Evolutionary conservation across 2,113 vertebrate species (phyloP).

Genomic region (Zosterops pallidus): DNA sequence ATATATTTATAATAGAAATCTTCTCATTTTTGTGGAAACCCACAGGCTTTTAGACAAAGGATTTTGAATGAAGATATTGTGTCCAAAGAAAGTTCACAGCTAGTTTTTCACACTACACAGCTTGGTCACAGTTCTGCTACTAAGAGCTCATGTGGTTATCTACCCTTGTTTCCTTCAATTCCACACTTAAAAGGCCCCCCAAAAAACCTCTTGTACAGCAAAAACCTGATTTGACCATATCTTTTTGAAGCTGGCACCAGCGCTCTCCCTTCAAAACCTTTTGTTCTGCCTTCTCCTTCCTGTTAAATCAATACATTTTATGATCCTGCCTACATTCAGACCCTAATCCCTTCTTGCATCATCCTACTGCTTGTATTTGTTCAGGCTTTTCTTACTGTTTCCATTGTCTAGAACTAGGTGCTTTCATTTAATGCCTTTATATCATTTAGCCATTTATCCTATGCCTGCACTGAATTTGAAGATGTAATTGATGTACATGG

Average conservation of each 20-base stretch:
- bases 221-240: background rate
- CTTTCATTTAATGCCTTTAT: background rate
- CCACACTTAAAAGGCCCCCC: background rate
- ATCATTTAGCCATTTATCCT: background rate
- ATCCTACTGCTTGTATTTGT: background rate
- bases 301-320: background rate
- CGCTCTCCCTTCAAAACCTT: slow-evolving; percentile 11
- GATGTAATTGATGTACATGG: background rate
- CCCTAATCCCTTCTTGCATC: background rate
- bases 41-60: slow-evolving; percentile 18
- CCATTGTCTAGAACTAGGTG: background rate
- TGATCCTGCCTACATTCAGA: background rate
- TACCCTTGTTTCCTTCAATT: background rate
- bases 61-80: slow-evolving; percentile 15
- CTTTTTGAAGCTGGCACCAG: background rate
- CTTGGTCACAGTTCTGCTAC: background rate
- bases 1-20: background rate
- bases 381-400: background rate
- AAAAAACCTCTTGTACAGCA: background rate
- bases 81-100: background rate
- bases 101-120: background rate
- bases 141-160: slow-evolving; percentile 13
- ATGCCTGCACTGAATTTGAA: background rate
- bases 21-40: slow-evolving; percentile 13
- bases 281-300: background rate